Evolutionary conservation across 2,888 invertebrate species (phyloP).

Genomic region (Pasiphila rectangulata): DNA sequence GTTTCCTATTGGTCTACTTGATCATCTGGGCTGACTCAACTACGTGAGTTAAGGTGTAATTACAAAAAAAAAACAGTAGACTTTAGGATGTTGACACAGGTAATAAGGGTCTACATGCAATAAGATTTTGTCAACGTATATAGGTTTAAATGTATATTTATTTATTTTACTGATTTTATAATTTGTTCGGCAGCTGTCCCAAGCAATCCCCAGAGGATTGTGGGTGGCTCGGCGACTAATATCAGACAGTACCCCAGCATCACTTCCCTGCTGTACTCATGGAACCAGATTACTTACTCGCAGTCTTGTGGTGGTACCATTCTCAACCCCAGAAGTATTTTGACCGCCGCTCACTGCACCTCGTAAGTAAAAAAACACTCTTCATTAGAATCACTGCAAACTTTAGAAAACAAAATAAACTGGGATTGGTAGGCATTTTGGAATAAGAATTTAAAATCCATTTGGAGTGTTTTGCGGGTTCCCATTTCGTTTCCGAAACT

Average conservation of each 20-base stretch:
- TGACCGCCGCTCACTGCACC: conserved; percentile 46
- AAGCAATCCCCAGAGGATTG: conserved; percentile 38
- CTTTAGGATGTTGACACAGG: no score
- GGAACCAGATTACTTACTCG: conserved; percentile 26
- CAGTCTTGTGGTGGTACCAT: conserved; percentile 51
- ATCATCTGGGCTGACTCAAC: no score
- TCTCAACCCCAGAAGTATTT: conserved; percentile 41
- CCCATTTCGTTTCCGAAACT: no score
- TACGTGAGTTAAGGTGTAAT: no score
- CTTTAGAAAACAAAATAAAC: background rate
- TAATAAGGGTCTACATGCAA: no score
- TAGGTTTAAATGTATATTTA: background rate
- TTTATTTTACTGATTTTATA: background rate
- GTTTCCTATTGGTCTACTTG: no score
- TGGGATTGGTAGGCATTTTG: no score
- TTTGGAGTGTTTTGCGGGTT: no score
- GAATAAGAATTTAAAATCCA: no score
- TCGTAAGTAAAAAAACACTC: conserved; percentile 31
- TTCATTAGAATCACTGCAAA: background rate
- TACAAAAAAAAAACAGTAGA: no score
- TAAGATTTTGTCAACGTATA: background rate
- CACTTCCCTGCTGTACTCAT: conserved; percentile 36
- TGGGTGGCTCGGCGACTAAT: conserved; percentile 46
- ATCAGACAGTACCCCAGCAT: conserved; percentile 45
- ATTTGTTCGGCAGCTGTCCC: conserved; percentile 18